These are phyloP conservation scores for Rousettus leschenaultii DNA, from an alignment of 2,113 vertebrate genomes.

Conservation along the genomic window DNA sequence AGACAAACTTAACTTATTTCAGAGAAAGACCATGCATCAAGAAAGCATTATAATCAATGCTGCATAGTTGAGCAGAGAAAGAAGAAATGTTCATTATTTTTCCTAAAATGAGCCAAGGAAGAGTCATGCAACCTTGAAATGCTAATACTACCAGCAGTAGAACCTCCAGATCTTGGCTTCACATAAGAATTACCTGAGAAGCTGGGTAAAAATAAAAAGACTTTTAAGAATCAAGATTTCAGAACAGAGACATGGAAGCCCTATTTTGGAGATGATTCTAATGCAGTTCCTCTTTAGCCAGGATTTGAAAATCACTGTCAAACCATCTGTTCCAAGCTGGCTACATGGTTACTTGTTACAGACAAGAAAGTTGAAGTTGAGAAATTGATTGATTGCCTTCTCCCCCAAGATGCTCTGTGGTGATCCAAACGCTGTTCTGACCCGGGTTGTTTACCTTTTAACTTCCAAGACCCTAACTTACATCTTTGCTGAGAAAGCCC, in stretches of 20 bases:
- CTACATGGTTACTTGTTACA: background rate
- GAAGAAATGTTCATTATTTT: background rate
- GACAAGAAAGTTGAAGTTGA: background rate
- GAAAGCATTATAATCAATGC: background rate
- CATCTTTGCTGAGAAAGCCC: background rate
- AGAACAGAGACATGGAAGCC: background rate
- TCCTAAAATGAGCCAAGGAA: background rate
- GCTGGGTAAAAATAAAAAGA: background rate
- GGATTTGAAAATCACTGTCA: background rate
- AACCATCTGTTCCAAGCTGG: background rate
- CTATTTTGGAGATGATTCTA: background rate
- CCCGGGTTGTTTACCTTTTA: background rate
- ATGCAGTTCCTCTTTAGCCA: background rate
- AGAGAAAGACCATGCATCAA: background rate
- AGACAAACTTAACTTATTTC: background rate
- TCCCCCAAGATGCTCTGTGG: accelerated
- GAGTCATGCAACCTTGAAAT: background rate
- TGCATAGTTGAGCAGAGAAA: background rate
- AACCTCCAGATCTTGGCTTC: background rate
- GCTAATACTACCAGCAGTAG: too few relatives aligned
- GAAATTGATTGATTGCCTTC: background rate
- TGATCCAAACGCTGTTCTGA: background rate
- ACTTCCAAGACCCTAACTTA: background rate
- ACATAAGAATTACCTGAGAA: background rate
- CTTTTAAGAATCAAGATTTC: background rate